A percentile compares a stretch with the other conserved stretches of the same genome.
Conservation (phyloP, 2,797 vertebrate genomes). For the Sebastes nivosus region DNA sequence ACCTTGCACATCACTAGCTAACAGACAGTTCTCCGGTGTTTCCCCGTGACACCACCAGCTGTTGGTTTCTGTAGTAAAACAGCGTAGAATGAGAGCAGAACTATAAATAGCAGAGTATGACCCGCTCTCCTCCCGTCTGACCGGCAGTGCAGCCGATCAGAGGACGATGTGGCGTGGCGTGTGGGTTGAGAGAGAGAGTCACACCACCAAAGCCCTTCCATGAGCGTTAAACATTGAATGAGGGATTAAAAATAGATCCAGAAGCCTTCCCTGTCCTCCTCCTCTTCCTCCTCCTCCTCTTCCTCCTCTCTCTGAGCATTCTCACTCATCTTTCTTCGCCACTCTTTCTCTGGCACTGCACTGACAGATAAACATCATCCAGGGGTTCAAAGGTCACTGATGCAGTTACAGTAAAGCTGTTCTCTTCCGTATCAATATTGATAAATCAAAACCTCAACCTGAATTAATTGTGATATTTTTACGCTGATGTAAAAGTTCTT, state of each 20-base stretch:
- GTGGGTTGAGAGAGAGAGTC: not conserved
- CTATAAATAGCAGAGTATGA: slow-evolving; percentile 16
- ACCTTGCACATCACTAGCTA: too few species aligned
- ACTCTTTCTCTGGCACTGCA: not conserved
- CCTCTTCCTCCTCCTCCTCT: not conserved
- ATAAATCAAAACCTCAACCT: too few species aligned
- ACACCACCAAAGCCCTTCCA: slow-evolving; percentile 7
- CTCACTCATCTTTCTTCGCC: not conserved
- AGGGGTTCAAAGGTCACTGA: not conserved
- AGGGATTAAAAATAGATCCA: slow-evolving; percentile 47
- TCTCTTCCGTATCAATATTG: too few species aligned
- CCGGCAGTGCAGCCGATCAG: slow-evolving; percentile 26
- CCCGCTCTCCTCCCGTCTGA: not conserved
- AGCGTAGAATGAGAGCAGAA: not conserved
- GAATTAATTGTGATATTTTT: too few species aligned
- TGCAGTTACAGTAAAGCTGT: not conserved
- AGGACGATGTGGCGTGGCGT: not conserved
- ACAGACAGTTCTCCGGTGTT: too few species aligned
- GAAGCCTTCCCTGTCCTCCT: slow-evolving; percentile 4
- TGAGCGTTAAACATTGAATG: slow-evolving; percentile 28
- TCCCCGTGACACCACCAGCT: not conserved
- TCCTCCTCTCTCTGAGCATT: not conserved
- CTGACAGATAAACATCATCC: not conserved
- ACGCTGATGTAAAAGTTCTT: too few species aligned
- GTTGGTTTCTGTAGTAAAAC: not conserved